Evolutionary conservation across 1,140 invertebrate genomes (phyloP).

Genomic region (Pemphigus obesinymphae): DNA sequence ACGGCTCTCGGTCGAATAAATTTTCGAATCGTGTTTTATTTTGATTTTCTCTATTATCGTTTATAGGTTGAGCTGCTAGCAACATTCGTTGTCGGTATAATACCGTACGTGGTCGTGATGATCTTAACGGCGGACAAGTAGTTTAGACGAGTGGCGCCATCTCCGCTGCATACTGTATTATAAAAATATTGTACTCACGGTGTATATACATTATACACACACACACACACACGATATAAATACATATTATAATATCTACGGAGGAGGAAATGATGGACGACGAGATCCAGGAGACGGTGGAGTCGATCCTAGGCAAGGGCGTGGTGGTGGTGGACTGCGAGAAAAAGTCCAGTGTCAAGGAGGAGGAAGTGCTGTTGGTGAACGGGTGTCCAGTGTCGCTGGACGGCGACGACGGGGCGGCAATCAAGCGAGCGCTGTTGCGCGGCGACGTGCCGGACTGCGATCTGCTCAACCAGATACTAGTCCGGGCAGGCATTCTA

Average conservation of each 20-base stretch:
- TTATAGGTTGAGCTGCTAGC: neutral
- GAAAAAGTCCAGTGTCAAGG: conserved; percentile 65
- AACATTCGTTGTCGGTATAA: neutral
- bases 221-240: too few relatives aligned
- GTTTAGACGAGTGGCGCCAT: too few relatives aligned
- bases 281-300: conserved; percentile 72
- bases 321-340: conserved; percentile 71
- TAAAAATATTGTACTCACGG: too few relatives aligned
- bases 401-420: conserved; percentile 64
- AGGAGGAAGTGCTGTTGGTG: conserved; percentile 69
- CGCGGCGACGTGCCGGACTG: conserved; percentile 67
- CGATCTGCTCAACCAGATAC: conserved; percentile 66
- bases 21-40: neutral
- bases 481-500: conserved; percentile 55
- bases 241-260: neutral
- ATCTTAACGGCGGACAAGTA: neutral
- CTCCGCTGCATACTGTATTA: too few relatives aligned
- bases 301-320: conserved; percentile 69
- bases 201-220: too few relatives aligned
- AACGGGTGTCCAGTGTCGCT: conserved; percentile 68
- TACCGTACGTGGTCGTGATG: neutral
- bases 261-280: conserved; percentile 58
- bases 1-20: neutral
- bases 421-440: conserved; percentile 65
- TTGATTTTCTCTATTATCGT: neutral